These are phyloP conservation scores for Pentamera pediparva DNA, from an alignment of 53 echinoderm and acorn worm species.

Conservation along the genomic window DNA sequence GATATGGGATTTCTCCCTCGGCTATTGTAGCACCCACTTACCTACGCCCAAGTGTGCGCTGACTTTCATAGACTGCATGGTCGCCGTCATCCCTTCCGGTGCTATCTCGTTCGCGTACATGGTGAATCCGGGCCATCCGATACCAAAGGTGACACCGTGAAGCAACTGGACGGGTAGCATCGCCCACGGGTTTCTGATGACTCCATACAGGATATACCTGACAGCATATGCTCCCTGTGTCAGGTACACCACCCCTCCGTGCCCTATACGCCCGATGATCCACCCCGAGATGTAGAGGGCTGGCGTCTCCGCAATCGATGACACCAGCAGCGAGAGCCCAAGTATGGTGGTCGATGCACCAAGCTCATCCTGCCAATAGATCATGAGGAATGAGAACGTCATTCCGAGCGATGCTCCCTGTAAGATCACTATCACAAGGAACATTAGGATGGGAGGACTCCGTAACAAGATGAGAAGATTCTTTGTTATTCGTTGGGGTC, in stretches of 20 bases:
- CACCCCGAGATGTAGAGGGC: conserved; percentile 71
- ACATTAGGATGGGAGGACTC: conserved; percentile 26
- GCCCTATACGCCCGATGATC: conserved; percentile 64
- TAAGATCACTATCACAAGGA: conserved; percentile 13
- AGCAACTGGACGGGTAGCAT: conserved; percentile 71
- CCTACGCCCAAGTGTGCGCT: conserved; percentile 70
- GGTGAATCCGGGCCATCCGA: conserved; percentile 75
- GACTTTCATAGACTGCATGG: conserved; percentile 63
- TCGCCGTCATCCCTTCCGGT: conserved; percentile 81
- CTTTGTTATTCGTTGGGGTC: conserved; percentile 21
- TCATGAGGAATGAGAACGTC: conserved; percentile 53
- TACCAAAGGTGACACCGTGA: conserved; percentile 81
- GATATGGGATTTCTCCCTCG: too few species aligned
- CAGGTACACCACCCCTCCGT: conserved; percentile 51
- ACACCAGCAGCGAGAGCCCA: conserved; percentile 59
- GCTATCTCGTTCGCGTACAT: conserved; percentile 68
- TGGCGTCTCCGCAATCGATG: conserved; percentile 69
- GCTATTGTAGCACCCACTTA: too few species aligned
- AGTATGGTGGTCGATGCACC: conserved; percentile 53
- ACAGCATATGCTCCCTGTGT: conserved; percentile 54
- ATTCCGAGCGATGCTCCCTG: conserved; percentile 66
- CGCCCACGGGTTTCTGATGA: conserved; percentile 68
- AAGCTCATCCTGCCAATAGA: conserved; percentile 66
- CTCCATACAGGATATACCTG: conserved; percentile 69
- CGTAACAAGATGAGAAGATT: background rate